These are phyloP conservation scores for Thalpophila matura DNA, from an alignment of 2,888 invertebrate species.

Conservation along the genomic window DNA sequence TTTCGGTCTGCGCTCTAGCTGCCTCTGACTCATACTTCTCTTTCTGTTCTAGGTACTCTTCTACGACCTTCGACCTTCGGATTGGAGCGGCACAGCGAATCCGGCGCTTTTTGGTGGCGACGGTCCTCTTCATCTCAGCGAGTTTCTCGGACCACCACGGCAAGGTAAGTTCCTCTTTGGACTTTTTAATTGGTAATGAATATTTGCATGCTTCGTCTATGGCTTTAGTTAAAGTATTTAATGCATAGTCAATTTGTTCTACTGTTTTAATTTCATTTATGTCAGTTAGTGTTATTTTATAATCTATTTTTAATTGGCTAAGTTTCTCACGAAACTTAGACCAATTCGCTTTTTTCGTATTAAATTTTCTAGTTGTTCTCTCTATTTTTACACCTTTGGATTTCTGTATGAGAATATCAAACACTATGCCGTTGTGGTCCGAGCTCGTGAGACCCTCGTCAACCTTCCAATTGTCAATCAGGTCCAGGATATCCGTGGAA, in stretches of 20 bases:
- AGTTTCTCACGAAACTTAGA: constrained; percentile 44
- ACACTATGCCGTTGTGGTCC: constrained; percentile 54
- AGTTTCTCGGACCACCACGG: constrained; percentile 55
- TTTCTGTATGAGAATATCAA: constrained; percentile 34
- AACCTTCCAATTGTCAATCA: constrained; percentile 44
- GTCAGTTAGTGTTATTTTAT: no score
- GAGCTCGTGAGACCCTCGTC: constrained; percentile 43
- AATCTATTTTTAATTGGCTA: neutral
- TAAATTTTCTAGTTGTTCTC: constrained; percentile 39
- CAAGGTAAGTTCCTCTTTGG: constrained; percentile 10
- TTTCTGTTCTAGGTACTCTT: constrained; percentile 41
- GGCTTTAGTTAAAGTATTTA: constrained; percentile 7
- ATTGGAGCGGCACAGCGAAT: neutral
- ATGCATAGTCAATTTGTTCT: neutral
- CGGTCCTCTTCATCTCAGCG: constrained; percentile 24
- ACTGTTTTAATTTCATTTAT: neutral
- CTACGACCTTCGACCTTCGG: neutral
- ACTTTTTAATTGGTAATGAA: constrained; percentile 28
- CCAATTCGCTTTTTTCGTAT: constrained; percentile 58
- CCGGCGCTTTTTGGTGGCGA: constrained; percentile 7
- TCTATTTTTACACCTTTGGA: constrained; percentile 2
- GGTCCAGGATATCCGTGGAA: constrained; percentile 10
- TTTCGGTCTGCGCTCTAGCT: constrained; percentile 12
- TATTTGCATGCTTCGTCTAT: constrained; percentile 12
- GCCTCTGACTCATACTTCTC: constrained; percentile 30